A percentile compares a stretch with the other conserved stretches of the same genome.
phyloP scores from a whole-genome alignment of 2,797 vertebrate species.

The Babyrousa celebensis region DNA sequence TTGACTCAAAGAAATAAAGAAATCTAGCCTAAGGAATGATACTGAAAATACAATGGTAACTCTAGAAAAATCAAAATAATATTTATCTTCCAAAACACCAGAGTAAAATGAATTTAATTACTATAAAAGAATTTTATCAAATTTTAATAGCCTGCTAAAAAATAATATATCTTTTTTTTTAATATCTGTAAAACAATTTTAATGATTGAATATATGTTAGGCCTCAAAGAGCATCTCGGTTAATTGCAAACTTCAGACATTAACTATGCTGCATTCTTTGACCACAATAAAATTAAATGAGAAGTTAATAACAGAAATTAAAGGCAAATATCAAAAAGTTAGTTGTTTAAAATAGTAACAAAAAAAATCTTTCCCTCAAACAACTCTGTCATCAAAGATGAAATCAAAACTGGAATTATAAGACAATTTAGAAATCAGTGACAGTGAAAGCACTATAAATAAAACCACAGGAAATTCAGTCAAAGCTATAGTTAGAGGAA shows the following conservation, averaged over 20 bases:
- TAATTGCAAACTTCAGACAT: background rate
- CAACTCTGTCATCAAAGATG: slow-evolving; percentile 23
- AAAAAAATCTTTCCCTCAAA: background rate
- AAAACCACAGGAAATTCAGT: background rate
- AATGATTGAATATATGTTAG: slow-evolving; percentile 39
- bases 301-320: slow-evolving; percentile 3
- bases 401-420: slow-evolving; percentile 2
- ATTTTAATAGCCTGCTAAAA: background rate
- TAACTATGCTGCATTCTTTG: background rate
- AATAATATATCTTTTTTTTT: background rate
- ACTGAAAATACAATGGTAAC: background rate
- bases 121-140: background rate
- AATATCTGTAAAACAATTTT: slow-evolving; percentile 41
- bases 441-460: background rate
- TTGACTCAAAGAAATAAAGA: slow-evolving; percentile 38
- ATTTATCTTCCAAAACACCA: slow-evolving; percentile 3
- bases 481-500: background rate
- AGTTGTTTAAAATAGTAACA: slow-evolving; percentile 14
- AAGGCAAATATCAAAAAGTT: background rate
- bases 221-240: background rate
- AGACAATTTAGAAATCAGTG: slow-evolving; percentile 25
- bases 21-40: background rate
- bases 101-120: background rate
- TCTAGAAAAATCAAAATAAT: background rate
- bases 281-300: slow-evolving; percentile 29